phyloP scores from a whole-genome alignment of 2,888 invertebrate genomes.

The Acrobasis suavella region DNA sequence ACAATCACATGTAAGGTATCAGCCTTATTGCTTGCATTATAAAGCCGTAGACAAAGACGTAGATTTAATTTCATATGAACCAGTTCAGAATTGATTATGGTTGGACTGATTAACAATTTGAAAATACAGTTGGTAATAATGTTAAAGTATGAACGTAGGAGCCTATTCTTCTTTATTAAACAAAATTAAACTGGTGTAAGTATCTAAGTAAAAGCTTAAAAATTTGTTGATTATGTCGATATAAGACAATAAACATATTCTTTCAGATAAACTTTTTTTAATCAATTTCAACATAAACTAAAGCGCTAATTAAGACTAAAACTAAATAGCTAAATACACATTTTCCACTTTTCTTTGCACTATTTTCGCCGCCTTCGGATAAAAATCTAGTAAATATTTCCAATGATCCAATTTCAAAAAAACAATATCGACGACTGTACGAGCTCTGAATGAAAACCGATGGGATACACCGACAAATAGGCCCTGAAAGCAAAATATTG shows the following conservation, averaged over 20 bases:
- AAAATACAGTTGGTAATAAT: too few species aligned
- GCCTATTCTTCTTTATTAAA: too few species aligned
- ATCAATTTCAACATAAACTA: constrained; percentile 2
- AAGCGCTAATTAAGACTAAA: constrained; percentile 10
- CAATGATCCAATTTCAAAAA: constrained; percentile 75
- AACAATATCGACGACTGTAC: constrained; percentile 77
- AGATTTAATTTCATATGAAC: too few species aligned
- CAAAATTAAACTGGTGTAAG: not conserved
- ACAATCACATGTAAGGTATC: too few species aligned
- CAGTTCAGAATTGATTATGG: too few species aligned
- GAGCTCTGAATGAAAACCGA: constrained; percentile 79
- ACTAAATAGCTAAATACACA: constrained; percentile 68
- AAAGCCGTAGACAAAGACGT: too few species aligned
- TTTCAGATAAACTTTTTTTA: not conserved
- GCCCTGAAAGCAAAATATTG: constrained; percentile 58
- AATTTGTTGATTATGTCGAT: constrained; percentile 3
- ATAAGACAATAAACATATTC: constrained; percentile 6
- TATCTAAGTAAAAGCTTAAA: not conserved
- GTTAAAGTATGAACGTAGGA: too few species aligned
- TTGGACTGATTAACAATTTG: too few species aligned
- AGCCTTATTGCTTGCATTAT: too few species aligned
- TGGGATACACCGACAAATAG: constrained; percentile 77
- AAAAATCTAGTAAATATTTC: constrained; percentile 76
- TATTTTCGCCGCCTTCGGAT: constrained; percentile 67
- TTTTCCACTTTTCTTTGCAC: constrained; percentile 71